phyloP scores from a whole-genome alignment of 2,797 vertebrate genomes.

The Hirundo rustica region DNA sequence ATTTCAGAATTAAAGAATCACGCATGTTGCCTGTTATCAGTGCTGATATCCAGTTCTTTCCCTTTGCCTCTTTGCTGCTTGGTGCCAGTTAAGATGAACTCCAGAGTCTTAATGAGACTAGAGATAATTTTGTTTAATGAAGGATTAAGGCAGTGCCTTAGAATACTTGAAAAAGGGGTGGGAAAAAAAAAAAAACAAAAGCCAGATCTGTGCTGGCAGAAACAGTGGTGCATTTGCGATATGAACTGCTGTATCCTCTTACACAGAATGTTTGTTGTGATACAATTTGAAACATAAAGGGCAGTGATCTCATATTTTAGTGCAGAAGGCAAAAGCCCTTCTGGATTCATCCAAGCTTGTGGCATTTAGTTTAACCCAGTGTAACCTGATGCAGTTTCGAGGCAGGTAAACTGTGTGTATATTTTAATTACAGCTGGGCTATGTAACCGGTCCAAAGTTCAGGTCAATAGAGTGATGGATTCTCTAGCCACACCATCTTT shows the following conservation, averaged over 20 bases:
- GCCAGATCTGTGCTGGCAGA: not conserved
- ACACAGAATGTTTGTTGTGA: constrained; percentile 18
- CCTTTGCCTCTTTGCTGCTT: constrained; percentile 19
- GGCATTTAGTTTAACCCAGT: not conserved
- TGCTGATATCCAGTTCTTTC: not conserved
- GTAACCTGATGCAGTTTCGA: not conserved
- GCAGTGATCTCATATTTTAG: constrained; percentile 28
- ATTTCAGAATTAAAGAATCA: not conserved
- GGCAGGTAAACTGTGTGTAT: not conserved
- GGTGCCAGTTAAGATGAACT: constrained; percentile 53
- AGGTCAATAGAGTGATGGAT: constrained; percentile 22
- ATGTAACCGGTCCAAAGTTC: not conserved
- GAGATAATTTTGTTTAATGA: constrained; percentile 60
- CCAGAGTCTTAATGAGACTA: constrained; percentile 47
- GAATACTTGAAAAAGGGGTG: not conserved
- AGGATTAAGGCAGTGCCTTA: constrained; percentile 33
- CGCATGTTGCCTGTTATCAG: constrained; percentile 1
- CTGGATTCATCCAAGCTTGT: not conserved
- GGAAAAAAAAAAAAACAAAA: not conserved
- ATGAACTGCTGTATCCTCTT: not conserved
- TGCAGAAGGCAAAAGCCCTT: not conserved
- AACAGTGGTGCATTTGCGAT: not conserved
- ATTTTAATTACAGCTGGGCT: constrained; percentile 25
- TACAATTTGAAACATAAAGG: constrained; percentile 14
- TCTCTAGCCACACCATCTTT: constrained; percentile 22